These are phyloP conservation scores for Pachycephus smyrnensis DNA, from an alignment of 2,888 invertebrate genomes.

Conservation along the genomic window DNA sequence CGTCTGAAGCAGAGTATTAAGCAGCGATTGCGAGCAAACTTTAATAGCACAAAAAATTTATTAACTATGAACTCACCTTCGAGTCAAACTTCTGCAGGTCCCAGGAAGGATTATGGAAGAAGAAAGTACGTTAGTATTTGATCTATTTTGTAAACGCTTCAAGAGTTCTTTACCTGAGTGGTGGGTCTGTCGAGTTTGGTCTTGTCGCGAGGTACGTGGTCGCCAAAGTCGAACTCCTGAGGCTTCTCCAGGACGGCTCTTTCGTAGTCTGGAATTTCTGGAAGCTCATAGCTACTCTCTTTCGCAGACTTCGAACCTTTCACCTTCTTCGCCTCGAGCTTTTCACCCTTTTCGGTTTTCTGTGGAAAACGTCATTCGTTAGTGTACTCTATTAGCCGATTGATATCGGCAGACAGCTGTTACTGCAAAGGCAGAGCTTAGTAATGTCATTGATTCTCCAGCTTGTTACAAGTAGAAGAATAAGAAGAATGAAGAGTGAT, in stretches of 20 bases:
- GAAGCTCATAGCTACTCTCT: slow-evolving; percentile 59
- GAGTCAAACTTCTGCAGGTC: slow-evolving; percentile 59
- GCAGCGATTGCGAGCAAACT: not conserved
- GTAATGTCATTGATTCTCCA: not conserved
- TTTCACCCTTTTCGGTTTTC: slow-evolving; percentile 62
- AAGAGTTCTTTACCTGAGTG: slow-evolving; percentile 48
- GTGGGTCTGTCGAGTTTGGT: slow-evolving; percentile 60
- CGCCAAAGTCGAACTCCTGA: slow-evolving; percentile 61
- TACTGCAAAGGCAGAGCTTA: not conserved
- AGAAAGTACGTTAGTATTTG: slow-evolving; percentile 24
- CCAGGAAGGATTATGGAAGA: slow-evolving; percentile 35
- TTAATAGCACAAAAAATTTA: not conserved
- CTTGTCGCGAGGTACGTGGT: slow-evolving; percentile 55
- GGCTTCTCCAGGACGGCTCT: slow-evolving; percentile 76
- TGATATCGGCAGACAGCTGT: not conserved
- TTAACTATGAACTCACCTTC: slow-evolving; percentile 53
- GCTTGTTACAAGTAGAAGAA: not conserved
- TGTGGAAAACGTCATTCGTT: slow-evolving; percentile 27
- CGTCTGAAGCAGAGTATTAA: not conserved
- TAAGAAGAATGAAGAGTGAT: not conserved
- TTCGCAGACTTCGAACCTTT: slow-evolving; percentile 55
- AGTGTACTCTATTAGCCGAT: not conserved
- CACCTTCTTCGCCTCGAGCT: slow-evolving; percentile 54
- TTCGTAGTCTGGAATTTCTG: slow-evolving; percentile 76
- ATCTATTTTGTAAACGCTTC: not conserved